These are phyloP conservation scores for Conus canariensis DNA, from an alignment of 2,888 invertebrate species.

Conservation along the genomic window DNA sequence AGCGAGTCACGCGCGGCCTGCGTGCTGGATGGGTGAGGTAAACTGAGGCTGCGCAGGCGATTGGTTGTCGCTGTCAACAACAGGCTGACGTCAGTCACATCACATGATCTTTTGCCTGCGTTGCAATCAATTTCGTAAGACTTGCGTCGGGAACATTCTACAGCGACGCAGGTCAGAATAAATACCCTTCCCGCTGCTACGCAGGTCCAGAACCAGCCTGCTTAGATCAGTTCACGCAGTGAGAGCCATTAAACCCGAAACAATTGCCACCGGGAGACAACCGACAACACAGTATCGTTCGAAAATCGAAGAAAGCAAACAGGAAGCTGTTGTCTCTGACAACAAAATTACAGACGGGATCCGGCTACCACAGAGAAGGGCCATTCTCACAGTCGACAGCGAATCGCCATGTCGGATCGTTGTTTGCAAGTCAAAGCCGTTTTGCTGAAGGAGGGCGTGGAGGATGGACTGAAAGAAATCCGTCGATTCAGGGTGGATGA, in stretches of 20 bases:
- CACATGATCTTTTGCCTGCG: background rate
- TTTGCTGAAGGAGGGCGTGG: background rate
- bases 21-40: background rate
- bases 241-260: too few species aligned
- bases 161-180: constrained; percentile 14
- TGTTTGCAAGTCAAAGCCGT: background rate
- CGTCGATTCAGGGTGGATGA: background rate
- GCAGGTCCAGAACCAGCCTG: background rate
- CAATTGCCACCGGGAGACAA: too few species aligned
- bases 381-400: background rate
- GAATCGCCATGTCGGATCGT: background rate
- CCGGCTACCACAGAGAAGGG: too few species aligned
- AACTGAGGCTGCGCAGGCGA: background rate
- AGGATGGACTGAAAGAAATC: background rate
- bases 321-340: too few species aligned
- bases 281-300: too few species aligned
- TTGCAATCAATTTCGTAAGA: background rate
- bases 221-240: too few species aligned
- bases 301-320: too few species aligned
- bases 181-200: constrained; percentile 5
- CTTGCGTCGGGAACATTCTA: background rate
- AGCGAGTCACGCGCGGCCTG: background rate
- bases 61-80: background rate
- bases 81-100: background rate
- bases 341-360: too few species aligned